phyloP scores from a whole-genome alignment of 2,797 vertebrate species.

The Pseudochromis fuscus region DNA sequence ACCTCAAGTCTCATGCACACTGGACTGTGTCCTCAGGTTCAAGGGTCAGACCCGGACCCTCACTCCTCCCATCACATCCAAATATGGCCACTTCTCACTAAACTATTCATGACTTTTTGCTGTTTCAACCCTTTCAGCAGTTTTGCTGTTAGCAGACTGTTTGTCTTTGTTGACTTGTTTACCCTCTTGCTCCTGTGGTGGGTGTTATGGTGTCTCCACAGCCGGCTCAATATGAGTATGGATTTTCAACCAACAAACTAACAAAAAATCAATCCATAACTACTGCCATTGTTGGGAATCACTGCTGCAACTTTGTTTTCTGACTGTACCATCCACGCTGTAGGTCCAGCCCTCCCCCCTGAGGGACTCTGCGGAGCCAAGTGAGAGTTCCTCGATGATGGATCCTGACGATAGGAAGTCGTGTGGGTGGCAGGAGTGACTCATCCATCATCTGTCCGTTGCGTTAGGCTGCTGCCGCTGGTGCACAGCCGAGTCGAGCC shows the following conservation, averaged over 20 bases:
- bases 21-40: too few relatives aligned
- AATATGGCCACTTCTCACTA: too few relatives aligned
- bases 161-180: background rate
- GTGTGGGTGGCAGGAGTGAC: constrained; percentile 60
- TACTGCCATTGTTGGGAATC: background rate
- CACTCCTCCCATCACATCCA: too few relatives aligned
- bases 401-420: constrained; percentile 38
- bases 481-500: constrained; percentile 51
- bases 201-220: too few relatives aligned
- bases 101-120: too few relatives aligned
- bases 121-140: background rate
- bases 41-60: too few relatives aligned
- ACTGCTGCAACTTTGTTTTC: background rate
- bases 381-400: constrained; percentile 32
- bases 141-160: background rate
- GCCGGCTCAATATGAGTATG: too few relatives aligned
- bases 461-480: constrained; percentile 34
- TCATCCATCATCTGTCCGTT: constrained; percentile 64
- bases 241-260: too few relatives aligned
- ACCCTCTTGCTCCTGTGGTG: too few relatives aligned
- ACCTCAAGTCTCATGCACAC: too few relatives aligned
- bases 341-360: background rate
- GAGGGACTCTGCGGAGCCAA: background rate
- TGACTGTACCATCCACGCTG: background rate
- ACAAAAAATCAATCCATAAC: background rate